Evolutionary conservation across 2,113 vertebrate genomes (phyloP).

Genomic region (Vidua chalybeata): DNA sequence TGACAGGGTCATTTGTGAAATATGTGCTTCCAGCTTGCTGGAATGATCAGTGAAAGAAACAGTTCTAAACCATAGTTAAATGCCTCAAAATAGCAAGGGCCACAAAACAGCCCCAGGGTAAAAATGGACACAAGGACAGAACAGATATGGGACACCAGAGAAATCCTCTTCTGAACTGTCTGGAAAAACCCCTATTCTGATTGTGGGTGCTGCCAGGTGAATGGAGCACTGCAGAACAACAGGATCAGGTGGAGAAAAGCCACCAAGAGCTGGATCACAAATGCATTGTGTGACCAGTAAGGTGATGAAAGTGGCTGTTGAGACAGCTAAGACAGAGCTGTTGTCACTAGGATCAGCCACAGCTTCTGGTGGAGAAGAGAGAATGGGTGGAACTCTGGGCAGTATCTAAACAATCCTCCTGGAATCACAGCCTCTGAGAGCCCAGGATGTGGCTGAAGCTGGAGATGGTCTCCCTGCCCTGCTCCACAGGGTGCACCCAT

Average conservation of each 20-base stretch:
- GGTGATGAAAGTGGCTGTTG: background rate
- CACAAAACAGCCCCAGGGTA: background rate
- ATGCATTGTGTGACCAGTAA: background rate
- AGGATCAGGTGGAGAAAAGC: background rate
- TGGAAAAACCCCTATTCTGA: fast-evolving
- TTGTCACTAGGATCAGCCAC: background rate
- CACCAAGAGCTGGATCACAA: background rate
- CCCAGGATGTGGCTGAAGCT: background rate
- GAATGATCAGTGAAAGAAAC: background rate
- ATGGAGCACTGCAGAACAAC: background rate
- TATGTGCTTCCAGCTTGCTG: background rate
- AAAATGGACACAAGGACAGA: background rate
- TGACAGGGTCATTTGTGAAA: background rate
- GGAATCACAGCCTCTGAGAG: background rate
- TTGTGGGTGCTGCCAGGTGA: background rate
- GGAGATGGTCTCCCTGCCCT: background rate
- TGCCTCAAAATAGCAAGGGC: background rate
- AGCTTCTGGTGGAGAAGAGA: background rate
- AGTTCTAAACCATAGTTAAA: background rate
- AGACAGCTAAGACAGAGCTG: background rate
- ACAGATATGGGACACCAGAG: background rate
- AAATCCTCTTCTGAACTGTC: background rate
- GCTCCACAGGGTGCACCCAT: background rate
- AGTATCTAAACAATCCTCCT: background rate
- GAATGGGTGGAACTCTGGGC: too few relatives aligned